Base-by-base conservation (phyloP, 2,888 invertebrate genomes). In the Tinea pellionella region DNA sequence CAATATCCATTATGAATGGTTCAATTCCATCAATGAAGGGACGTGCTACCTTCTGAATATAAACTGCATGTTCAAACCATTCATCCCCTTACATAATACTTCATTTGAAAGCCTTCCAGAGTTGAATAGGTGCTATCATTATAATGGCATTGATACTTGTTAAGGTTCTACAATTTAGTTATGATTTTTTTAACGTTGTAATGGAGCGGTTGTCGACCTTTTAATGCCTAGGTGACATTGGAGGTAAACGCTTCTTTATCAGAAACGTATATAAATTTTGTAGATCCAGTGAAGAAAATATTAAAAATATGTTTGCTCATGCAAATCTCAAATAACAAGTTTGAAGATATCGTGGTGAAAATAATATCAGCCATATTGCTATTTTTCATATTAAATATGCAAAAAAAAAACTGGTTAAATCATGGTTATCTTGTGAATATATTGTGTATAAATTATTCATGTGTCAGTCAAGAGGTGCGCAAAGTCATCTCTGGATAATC, bases 1-100 rank as follows among this genome's bases (percentile, higher is more conserved):
- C 59, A 43, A 59, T 59, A 70, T 73, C 69, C 71, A 73, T 72
- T 70, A 72, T 62, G 76, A 71, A 76, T 70, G 69, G 68, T 72
- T 78, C 77, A 75, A 80, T 78, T 72, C 66, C 61, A 59, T 72
- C 72, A 72, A 70, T 69, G 72, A 71, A 72, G 72, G 70, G 70
- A 66, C 67, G 65, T 63, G 62, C 62, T 69, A 67, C 67, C 65
- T 62, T 64, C 69, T 77, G 80, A 79, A 83, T 82, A 79, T 74
- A 78, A 83, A 82, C 76, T 72, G 75, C 73, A 69, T 19, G 55
- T 55, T 32, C 32, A 57, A 32, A 32, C 32, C 6, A 32, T 57
- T 15, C 8, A 24, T 18, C n/a, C n/a, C 55, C n/a, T 55, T 7
- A 55, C 55, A 55, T 42, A 70, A 75, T 75, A 73, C 74, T 77